Evolutionary conservation across 2,888 invertebrate genomes (phyloP), one percentile per base, ranked within the genome.

Genomic region (Idaea straminata): DNA sequence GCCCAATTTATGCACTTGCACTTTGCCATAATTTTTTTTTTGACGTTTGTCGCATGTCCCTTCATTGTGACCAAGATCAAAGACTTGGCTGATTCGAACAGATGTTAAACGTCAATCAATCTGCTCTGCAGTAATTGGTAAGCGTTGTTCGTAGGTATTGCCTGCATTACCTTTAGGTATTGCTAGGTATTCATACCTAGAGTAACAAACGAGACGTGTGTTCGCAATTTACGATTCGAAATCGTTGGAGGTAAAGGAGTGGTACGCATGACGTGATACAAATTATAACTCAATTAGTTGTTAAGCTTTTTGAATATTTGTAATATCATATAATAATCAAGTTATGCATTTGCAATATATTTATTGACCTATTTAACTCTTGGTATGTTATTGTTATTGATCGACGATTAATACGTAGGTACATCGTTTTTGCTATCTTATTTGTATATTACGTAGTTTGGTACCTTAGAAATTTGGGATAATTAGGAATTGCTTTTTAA

Each of bases 81-180:
- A 47, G 47, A 47, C 13, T 10, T 47, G 34, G 59, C 10, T 63
- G 64, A 66, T 62, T 59, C 64, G 59, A 57, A 62, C 62, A 66
- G 61, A 62, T 71, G 71, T 72, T 71, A 61, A 67, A 72, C 67
- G 74, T 73, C 77, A 73, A 77, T 80, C 75, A 76, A 76, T 76
- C 72, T 67, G 62, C 59, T 76, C 72, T 67, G 62, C 59, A 47
- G 60, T 77, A 78, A 78, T 78, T 79, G 79, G 74, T 74, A 74
- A 67, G 16, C 65, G 59, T 60, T 69, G 71, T 74, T 70, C 34
- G 34, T 64, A 68, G 64, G 68, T 73, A 74, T 74, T 74, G 69
- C 69, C 63, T 59, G 59, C 59, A 59, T 59, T 59, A 25, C 15
- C 47, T 47, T 7, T 47, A 47, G 47, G 47, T 47, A 10, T 7